Conservation (phyloP, 2,113 vertebrate genomes). For the Theristicus caerulescens region DNA sequence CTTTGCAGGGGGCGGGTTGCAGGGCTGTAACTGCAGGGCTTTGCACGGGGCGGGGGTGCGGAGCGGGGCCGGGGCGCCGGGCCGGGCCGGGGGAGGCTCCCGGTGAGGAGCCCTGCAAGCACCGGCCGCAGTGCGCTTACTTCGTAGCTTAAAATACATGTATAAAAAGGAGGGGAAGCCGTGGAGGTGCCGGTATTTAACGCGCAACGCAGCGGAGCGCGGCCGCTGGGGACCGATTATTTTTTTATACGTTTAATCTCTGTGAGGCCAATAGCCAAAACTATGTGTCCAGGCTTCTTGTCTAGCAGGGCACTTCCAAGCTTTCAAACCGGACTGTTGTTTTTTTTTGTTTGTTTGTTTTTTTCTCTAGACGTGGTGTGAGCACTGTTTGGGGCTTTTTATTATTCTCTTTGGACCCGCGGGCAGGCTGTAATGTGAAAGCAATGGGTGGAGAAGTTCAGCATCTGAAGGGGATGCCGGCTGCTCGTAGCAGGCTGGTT, state of each 20-base stretch:
- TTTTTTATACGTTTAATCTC: neutral
- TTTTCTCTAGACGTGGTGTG: fast-evolving
- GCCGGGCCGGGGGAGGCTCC: neutral
- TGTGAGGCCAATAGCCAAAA: neutral
- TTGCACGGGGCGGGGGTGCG: neutral
- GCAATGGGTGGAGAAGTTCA: constrained; percentile 2
- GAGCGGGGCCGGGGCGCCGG: neutral
- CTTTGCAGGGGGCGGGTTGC: neutral
- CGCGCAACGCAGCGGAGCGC: neutral
- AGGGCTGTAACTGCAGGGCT: neutral
- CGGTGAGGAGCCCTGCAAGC: neutral
- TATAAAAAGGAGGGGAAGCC: neutral
- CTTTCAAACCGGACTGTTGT: neutral
- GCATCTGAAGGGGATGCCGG: neutral
- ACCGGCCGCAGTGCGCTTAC: neutral
- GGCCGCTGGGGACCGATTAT: neutral
- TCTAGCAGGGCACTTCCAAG: neutral
- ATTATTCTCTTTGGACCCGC: neutral
- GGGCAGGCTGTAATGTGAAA: neutral
- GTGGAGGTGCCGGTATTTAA: neutral
- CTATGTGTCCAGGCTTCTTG: neutral
- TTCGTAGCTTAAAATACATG: neutral
- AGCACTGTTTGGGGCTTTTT: neutral
- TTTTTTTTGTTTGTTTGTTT: neutral
- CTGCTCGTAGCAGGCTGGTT: neutral